Conservation (phyloP, 2,113 vertebrate genomes). For the Bombycilla garrulus region DNA sequence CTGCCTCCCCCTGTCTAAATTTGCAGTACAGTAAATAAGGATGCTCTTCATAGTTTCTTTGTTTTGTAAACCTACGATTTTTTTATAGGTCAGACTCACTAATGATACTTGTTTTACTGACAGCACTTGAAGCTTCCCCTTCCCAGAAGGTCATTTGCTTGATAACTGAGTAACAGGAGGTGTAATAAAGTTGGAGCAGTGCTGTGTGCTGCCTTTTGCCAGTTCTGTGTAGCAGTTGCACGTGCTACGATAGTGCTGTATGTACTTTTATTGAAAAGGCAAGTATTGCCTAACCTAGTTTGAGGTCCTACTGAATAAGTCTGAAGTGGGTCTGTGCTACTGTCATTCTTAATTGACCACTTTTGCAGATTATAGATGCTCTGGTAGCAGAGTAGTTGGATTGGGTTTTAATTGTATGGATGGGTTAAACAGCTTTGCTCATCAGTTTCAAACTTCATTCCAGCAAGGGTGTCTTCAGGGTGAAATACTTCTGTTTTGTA, state of each 20-base stretch:
- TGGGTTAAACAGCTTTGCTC: not conserved
- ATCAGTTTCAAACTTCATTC: not conserved
- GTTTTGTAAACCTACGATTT: not conserved
- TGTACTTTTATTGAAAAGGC: not conserved
- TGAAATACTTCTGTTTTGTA: not conserved
- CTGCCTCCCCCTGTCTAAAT: not conserved
- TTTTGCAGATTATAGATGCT: not conserved
- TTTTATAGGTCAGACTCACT: not conserved
- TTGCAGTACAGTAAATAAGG: not conserved
- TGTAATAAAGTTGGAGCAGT: not conserved
- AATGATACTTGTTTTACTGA: not conserved
- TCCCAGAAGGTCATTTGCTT: not conserved
- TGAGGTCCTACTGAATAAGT: not conserved
- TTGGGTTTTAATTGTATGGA: not conserved
- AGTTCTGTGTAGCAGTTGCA: not conserved
- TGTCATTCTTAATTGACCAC: not conserved
- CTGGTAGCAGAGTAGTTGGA: not conserved
- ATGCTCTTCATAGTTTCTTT: not conserved
- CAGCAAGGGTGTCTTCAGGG: not conserved
- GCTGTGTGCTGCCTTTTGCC: not conserved
- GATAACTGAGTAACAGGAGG: not conserved
- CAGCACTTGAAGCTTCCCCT: not conserved
- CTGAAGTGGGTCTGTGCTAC: not conserved
- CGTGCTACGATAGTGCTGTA: not conserved
- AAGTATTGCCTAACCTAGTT: not conserved